A percentile compares a stretch with the other conserved stretches of the same genome.
Evolutionary conservation across 2,888 invertebrate species (phyloP).

Genomic region (Erpobdella octoculata): DNA sequence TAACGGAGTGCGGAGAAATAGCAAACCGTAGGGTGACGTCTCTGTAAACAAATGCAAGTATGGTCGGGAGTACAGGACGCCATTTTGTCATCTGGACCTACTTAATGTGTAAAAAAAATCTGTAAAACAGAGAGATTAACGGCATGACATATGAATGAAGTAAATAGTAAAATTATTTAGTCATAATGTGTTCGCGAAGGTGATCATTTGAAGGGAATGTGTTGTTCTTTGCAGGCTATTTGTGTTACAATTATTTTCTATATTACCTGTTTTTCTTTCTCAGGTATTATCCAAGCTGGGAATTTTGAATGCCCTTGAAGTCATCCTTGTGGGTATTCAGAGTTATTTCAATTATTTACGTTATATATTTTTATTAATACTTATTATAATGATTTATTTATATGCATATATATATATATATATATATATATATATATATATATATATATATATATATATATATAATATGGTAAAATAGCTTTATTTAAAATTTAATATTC

Average conservation of each 20-base stretch:
- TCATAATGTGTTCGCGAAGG: background rate
- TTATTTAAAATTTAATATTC: background rate
- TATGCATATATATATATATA: background rate
- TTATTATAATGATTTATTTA: background rate
- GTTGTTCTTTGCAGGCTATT: too few relatives aligned
- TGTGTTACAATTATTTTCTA: background rate
- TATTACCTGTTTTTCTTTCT: conserved; percentile 16
- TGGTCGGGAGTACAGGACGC: too few relatives aligned
- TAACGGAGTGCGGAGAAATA: too few relatives aligned
- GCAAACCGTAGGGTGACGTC: too few relatives aligned
- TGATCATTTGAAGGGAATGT: too few relatives aligned
- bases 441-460: too few relatives aligned
- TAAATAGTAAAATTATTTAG: background rate
- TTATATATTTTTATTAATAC: too few relatives aligned
- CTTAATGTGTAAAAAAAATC: too few relatives aligned
- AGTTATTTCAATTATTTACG: too few relatives aligned
- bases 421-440: background rate
- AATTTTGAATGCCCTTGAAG: conserved; percentile 49
- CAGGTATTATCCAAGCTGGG: conserved; percentile 51
- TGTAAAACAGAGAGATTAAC: background rate
- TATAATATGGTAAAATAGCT: too few relatives aligned
- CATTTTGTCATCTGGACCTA: too few relatives aligned
- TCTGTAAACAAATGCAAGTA: too few relatives aligned
- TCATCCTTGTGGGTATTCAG: conserved; percentile 47
- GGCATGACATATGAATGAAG: background rate